Base-by-base conservation (phyloP, 2,888 invertebrate species). In the Meandrusa payeni region DNA sequence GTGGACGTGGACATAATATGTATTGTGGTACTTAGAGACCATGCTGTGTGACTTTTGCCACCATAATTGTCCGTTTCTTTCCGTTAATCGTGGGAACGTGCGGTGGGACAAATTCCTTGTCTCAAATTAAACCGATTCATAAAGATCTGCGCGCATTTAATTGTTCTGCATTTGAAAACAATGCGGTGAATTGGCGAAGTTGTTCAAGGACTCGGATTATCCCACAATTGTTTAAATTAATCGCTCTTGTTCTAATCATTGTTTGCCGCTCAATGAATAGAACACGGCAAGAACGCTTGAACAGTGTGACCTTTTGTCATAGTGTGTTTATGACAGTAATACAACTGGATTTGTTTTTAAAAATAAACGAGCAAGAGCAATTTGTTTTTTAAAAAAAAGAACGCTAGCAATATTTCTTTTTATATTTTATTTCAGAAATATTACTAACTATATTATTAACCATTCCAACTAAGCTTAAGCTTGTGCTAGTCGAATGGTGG, bases 211-310 rank as follows among this genome's bases (percentile, higher is more conserved):
- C 34, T 6, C 5, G 5, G 28, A 23, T 42, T 27, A 36, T 42
- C 41, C 12, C 41, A 42, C 34, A 23, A 42, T 42, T 42, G 41
- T 42, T 17, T 10, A 7, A 28, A 28, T 39, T 15, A 34, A 42
- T 34, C 22, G 13, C 15, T 36, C 19, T 23, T 17, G 22, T 17
- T 28, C 20, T 42, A 28, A 41, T 41, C 33, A 41, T 36, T 41
- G 34, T 41, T 28, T 10, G 13, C 20, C 9, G 12, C 15, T 31
- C 22, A 22, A 11, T 24, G 40, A 19, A 32, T 31, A 32, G 22
- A 13, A 6, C 7, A 13, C 5, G 15, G 24, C 23, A 10, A 24
- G 23, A 23, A 24, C 17, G 17, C 2, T 6, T 5, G 17, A 24
- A 24, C 19, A 37, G 37, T 11, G 26, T 19, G 37, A 27, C 20